Evolutionary conservation across 2,797 vertebrate genomes (phyloP).

Genomic region (Myotis planiceps): DNA sequence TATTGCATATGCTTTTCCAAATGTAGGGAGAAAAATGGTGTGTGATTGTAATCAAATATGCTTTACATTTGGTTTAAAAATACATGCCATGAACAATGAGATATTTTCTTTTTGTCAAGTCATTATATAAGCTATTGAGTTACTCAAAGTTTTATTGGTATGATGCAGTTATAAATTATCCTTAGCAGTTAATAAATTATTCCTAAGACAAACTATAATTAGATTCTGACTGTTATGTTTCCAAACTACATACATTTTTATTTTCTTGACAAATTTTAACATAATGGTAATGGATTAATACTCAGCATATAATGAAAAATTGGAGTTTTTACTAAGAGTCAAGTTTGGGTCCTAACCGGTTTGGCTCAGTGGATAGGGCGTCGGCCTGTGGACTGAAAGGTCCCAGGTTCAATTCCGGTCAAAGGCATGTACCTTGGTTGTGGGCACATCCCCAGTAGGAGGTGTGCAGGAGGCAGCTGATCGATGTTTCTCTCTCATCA

Average conservation of each 20-base stretch:
- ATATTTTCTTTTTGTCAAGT: background rate
- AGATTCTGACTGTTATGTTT: background rate
- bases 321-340: background rate
- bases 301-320: background rate
- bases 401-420: no score
- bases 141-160: background rate
- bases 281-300: background rate
- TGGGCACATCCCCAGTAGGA: no score
- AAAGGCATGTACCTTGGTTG: no score
- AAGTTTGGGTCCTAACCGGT: background rate
- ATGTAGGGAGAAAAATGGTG: accelerated
- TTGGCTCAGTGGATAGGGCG: no score
- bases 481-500: no score
- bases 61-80: background rate
- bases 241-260: background rate
- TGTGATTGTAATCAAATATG: background rate
- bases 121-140: background rate
- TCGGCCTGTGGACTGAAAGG: no score
- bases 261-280: background rate
- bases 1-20: background rate
- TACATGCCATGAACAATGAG: background rate
- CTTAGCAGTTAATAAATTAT: background rate
- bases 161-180: no score
- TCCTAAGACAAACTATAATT: background rate
- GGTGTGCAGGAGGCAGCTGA: no score